These are phyloP conservation scores for Tanytarsus gracilentus DNA, from an alignment of 2,888 invertebrate genomes.

Conservation along the genomic window DNA sequence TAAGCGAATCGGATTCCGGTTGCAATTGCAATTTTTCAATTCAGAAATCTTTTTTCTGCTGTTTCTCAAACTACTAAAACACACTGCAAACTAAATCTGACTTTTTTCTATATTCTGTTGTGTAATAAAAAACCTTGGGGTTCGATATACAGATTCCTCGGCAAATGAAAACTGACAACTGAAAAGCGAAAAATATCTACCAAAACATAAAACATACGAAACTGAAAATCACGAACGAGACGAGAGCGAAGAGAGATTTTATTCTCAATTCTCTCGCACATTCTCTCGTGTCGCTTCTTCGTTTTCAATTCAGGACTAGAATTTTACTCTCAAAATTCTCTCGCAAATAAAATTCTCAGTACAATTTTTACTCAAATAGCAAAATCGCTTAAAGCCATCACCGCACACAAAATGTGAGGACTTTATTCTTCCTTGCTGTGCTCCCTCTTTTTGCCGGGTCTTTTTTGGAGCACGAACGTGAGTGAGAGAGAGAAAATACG, in stretches of 20 bases:
- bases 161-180: conserved; percentile 28
- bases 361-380: too few species aligned
- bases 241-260: not conserved
- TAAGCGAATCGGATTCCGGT: conserved; percentile 21
- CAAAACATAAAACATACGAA: conserved; percentile 27
- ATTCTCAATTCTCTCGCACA: not conserved
- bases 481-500: too few species aligned
- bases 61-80: conserved; percentile 23
- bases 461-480: too few species aligned
- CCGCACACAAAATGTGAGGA: too few species aligned
- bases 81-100: conserved; percentile 28
- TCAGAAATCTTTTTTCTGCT: conserved; percentile 10
- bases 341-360: too few species aligned
- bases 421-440: too few species aligned
- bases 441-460: too few species aligned
- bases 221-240: not conserved
- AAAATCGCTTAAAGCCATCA: too few species aligned
- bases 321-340: too few species aligned
- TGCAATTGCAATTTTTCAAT: conserved; percentile 24
- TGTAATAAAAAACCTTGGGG: conserved; percentile 28
- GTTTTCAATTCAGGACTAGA: too few species aligned
- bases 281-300: too few species aligned
- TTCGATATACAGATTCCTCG: conserved; percentile 28
- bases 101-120: conserved; percentile 22
- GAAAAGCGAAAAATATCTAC: conserved; percentile 27